Percentiles rank a stretch among this genome's conserved stretches.
Conservation (phyloP, 2,797 vertebrate genomes). For the Chaunax sp. region DNA sequence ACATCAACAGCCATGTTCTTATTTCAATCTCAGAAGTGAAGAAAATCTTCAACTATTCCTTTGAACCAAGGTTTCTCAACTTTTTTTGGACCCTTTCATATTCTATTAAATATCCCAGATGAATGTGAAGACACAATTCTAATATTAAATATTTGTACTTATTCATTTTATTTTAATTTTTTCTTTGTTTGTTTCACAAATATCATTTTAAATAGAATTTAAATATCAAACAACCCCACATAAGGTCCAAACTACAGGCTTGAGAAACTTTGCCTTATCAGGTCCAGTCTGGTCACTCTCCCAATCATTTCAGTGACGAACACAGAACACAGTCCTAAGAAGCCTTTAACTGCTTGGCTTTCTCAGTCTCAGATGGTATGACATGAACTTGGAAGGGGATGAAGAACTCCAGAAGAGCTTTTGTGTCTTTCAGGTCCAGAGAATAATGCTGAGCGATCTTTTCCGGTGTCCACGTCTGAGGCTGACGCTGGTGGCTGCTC, state of each 20-base stretch:
- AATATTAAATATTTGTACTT: neutral
- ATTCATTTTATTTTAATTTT: neutral
- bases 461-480: slow-evolving; percentile 88
- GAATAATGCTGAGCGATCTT: slow-evolving; percentile 91
- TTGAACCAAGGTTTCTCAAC: slow-evolving; percentile 6
- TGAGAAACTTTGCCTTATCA: slow-evolving; percentile 3
- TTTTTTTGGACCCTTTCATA: neutral
- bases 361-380: slow-evolving; percentile 72
- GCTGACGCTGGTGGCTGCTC: slow-evolving; percentile 87
- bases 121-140: neutral
- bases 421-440: slow-evolving; percentile 88
- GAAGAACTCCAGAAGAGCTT: slow-evolving; percentile 88
- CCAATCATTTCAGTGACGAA: neutral
- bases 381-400: slow-evolving; percentile 88
- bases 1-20: no score
- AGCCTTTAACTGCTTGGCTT: slow-evolving; percentile 79
- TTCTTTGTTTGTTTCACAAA: neutral
- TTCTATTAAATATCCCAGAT: no score
- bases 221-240: neutral
- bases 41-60: neutral
- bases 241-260: slow-evolving; percentile 6
- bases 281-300: neutral
- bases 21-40: no score
- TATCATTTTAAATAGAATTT: neutral
- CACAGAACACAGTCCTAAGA: slow-evolving; percentile 63